Evolutionary conservation across 1,140 invertebrate genomes (phyloP), one percentile per base, ranked within the genome.

Genomic region (Megalopta genalis): DNA sequence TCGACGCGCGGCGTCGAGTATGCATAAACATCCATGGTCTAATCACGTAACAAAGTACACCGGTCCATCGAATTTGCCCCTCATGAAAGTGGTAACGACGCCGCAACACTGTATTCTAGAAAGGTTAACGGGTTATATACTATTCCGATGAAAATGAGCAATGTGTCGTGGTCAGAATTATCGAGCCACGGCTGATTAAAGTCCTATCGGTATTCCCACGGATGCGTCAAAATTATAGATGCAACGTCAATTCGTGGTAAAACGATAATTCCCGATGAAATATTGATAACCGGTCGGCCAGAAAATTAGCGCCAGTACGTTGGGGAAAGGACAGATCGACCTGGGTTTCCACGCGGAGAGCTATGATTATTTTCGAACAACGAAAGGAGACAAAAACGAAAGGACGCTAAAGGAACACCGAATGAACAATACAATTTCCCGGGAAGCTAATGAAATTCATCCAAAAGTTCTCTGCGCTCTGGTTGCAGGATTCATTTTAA

Each of bases 401-500:
- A 32, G 4, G 25, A 6, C 6, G 23, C 18, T 2, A 21, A 4
- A 12, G 3, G 63, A 59, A 4, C 7, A 25, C 12, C 23, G 54
- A 16, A 46, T 63, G 59, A 82, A 82, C 74, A 82, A 82, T 82
- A 39, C 27, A 59, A 68, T 82, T 66, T 25, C 72, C 42, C 9
- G 42, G 12, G 42, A 10, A 46, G 12, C 12, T 6, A 46, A 46
- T 12, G 2, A 32, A 32, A 4, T 32, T 32, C 1, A 32, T 32
- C 4, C 32, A 4, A 32, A 32, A 32, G 32, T 32, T 32, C 32
- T 32, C 32, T 4, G 32, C 32, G 4, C 32, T 32, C 32, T 32
- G 32, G 32, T 32, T 32, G 32, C 32, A 32, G 32, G 4, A 32
- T 32, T 32, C 32, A 32, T 32, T 32, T 32, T 32, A 32, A 32